Conservation (phyloP, 2,888 invertebrate genomes). For the Gisinianus flammeolus region DNA sequence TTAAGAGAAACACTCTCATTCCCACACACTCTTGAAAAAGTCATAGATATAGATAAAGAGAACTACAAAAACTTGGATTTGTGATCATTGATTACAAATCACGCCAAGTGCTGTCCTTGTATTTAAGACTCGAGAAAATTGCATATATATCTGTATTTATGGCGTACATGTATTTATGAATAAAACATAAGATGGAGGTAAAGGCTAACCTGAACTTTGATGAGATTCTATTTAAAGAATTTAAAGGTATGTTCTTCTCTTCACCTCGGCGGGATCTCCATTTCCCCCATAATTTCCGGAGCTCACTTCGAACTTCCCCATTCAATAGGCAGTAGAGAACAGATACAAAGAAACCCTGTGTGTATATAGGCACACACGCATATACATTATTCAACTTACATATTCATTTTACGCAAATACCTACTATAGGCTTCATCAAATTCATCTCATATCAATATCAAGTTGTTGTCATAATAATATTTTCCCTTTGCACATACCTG, state of each 20-base stretch:
- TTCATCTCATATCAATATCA: too few relatives aligned
- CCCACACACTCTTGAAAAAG: too few relatives aligned
- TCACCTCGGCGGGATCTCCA: constrained; percentile 57
- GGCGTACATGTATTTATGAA: too few relatives aligned
- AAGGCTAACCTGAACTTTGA: constrained; percentile 27
- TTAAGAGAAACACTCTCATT: too few relatives aligned
- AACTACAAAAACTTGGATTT: too few relatives aligned
- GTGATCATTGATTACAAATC: too few relatives aligned
- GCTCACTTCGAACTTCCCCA: constrained; percentile 70
- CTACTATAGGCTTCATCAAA: neutral
- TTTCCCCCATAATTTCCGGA: constrained; percentile 61
- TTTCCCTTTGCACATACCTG: constrained; percentile 65
- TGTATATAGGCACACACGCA: neutral
- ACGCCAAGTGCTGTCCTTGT: too few relatives aligned
- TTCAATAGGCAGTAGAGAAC: constrained; percentile 74
- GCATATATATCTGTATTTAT: too few relatives aligned
- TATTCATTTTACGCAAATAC: neutral
- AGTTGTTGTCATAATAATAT: neutral
- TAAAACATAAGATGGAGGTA: too few relatives aligned
- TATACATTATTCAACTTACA: neutral
- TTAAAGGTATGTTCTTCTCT: constrained; percentile 24
- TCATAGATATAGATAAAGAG: too few relatives aligned
- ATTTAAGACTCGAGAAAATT: too few relatives aligned
- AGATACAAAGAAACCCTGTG: constrained; percentile 73
- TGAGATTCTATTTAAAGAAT: constrained; percentile 29